A percentile compares a stretch with the other conserved stretches of the same genome.
These are phyloP conservation scores for Nysson spinosus DNA, from an alignment of 2,888 invertebrate genomes.

Conservation along the genomic window DNA sequence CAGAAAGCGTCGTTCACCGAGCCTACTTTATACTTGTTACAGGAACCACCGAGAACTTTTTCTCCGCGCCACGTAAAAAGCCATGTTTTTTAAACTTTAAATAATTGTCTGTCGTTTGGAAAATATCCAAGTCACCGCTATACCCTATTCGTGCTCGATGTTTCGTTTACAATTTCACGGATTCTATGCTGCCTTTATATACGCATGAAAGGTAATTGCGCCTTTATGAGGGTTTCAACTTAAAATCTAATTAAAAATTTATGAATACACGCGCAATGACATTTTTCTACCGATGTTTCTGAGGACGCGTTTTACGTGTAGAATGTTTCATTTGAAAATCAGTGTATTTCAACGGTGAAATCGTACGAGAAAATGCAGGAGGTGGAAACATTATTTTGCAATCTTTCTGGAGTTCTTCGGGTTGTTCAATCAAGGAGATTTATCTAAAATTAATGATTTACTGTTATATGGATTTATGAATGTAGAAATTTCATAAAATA, in stretches of 20 bases:
- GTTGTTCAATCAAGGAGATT: too few species aligned
- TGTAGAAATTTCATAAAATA: too few species aligned
- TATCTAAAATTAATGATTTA: too few species aligned
- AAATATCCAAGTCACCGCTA: constrained; percentile 4
- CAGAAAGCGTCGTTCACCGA: constrained; percentile 28
- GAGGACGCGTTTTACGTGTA: too few species aligned
- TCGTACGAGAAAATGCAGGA: too few species aligned
- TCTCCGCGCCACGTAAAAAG: constrained; percentile 12
- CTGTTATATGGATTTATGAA: too few species aligned
- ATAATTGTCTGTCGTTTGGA: constrained; percentile 18
- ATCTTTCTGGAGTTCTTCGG: too few species aligned
- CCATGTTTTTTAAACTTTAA: constrained; percentile 36
- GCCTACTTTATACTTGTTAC: constrained; percentile 23
- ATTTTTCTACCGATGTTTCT: too few species aligned
- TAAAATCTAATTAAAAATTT: constrained; percentile 22
- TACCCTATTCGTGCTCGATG: neutral
- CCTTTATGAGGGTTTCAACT: neutral
- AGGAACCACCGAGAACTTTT: constrained; percentile 18
- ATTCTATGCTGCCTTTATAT: neutral
- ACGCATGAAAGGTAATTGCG: neutral
- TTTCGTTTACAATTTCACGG: constrained; percentile 9
- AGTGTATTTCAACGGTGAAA: neutral
- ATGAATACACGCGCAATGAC: too few species aligned
- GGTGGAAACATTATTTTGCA: too few species aligned
- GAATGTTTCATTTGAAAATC: neutral